Conservation (phyloP, 2,888 invertebrate genomes). For the Drosophila tanythrix region DNA sequence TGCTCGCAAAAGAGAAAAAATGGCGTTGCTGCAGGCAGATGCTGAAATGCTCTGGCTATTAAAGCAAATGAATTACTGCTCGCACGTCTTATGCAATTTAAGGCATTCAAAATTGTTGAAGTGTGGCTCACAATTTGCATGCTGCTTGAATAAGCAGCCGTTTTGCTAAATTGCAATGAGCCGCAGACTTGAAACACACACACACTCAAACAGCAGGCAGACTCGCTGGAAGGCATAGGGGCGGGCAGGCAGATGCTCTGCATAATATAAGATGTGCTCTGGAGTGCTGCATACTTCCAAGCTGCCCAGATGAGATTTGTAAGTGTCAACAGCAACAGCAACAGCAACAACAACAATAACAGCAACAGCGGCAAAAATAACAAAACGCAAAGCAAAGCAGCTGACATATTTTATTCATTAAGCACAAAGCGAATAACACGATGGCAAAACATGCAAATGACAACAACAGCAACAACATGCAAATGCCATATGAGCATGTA, state of each 20-base stretch:
- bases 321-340: constrained; percentile 62
- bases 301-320: constrained; percentile 67
- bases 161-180: constrained; percentile 38
- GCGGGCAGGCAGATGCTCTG: constrained; percentile 26
- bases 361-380: constrained; percentile 2
- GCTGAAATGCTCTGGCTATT: constrained; percentile 21
- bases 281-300: constrained; percentile 50
- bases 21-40: constrained; percentile 14
- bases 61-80: constrained; percentile 3
- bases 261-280: constrained; percentile 60
- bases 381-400: constrained; percentile 56
- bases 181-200: constrained; percentile 19
- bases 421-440: constrained; percentile 67
- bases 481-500: constrained; percentile 73
- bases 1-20: not conserved
- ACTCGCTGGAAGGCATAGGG: not conserved
- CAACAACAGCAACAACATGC: constrained; percentile 50
- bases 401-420: constrained; percentile 81
- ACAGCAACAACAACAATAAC: constrained; percentile 1
- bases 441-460: constrained; percentile 75
- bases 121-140: constrained; percentile 31
- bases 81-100: constrained; percentile 32
- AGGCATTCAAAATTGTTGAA: constrained; percentile 42
- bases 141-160: constrained; percentile 40
- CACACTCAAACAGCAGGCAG: constrained; percentile 27